These are phyloP conservation scores for Melipona beecheii DNA, from an alignment of 2,888 invertebrate species.

Conservation along the genomic window DNA sequence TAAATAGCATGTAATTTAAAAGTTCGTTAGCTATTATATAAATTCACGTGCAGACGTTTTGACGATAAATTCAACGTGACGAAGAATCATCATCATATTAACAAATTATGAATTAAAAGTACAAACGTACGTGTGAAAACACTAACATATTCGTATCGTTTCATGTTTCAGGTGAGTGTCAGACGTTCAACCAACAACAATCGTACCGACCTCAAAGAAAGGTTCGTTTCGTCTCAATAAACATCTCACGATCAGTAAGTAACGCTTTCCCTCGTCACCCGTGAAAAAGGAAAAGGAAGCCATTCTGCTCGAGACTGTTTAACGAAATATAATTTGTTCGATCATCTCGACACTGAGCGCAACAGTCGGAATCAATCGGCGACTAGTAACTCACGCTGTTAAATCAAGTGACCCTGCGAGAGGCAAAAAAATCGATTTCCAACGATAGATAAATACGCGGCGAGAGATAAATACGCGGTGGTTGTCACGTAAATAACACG, in stretches of 20 bases:
- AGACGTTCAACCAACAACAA: background rate
- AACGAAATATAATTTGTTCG: background rate
- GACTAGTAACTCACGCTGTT: background rate
- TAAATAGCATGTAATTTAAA: too few relatives aligned
- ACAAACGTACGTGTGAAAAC: background rate
- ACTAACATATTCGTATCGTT: conserved; percentile 7
- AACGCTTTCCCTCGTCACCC: background rate
- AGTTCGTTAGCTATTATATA: too few relatives aligned
- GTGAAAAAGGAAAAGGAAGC: background rate
- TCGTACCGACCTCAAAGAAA: background rate
- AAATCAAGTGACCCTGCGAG: background rate
- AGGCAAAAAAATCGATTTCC: conserved; percentile 16
- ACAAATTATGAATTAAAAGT: background rate
- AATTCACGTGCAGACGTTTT: too few relatives aligned
- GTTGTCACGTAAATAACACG: conserved; percentile 31
- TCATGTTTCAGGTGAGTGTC: conserved; percentile 46
- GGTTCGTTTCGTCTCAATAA: background rate
- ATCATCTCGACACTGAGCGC: background rate
- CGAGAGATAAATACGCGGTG: conserved; percentile 1
- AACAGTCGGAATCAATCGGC: background rate
- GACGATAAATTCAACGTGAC: too few relatives aligned
- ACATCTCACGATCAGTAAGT: background rate
- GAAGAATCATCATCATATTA: too few relatives aligned
- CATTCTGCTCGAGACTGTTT: background rate
- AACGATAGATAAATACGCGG: conserved; percentile 12